phyloP scores from a whole-genome alignment of 2,888 invertebrate genomes.

The Cancer borealis region DNA sequence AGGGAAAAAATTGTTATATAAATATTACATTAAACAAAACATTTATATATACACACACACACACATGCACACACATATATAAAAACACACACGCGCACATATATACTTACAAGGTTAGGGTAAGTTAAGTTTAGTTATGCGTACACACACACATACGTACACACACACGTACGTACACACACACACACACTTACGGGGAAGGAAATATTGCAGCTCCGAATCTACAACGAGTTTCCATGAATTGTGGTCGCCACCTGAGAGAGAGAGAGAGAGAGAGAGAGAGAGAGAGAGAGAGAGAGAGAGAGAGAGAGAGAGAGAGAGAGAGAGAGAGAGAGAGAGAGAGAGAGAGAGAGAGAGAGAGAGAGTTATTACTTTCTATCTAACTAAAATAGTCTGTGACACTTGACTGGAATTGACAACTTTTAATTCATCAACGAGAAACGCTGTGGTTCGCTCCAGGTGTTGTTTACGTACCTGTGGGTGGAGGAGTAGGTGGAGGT shows the following conservation, averaged over 20 bases:
- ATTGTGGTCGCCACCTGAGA: conserved; percentile 36
- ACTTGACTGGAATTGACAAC: too few relatives aligned
- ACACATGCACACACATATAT: neutral
- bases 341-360: too few relatives aligned
- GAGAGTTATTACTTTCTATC: neutral
- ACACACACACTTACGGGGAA: conserved; percentile 5
- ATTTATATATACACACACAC: neutral
- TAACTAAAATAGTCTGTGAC: too few relatives aligned
- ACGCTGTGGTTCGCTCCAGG: too few relatives aligned
- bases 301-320: neutral
- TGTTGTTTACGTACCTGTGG: too few relatives aligned
- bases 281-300: neutral
- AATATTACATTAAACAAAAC: neutral
- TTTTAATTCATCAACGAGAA: too few relatives aligned
- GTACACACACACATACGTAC: conserved; percentile 22
- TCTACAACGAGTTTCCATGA: conserved; percentile 17
- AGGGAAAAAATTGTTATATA: too few relatives aligned
- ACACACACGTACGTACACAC: conserved; percentile 38
- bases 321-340: conserved; percentile 38
- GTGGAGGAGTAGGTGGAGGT: too few relatives aligned
- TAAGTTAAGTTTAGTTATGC: neutral
- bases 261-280: conserved; percentile 13
- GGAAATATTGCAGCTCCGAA: neutral
- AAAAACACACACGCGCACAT: too few relatives aligned
- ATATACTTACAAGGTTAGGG: too few relatives aligned